Base-by-base conservation (phyloP, 2,113 vertebrate species). In the Gadus macrocephalus region DNA sequence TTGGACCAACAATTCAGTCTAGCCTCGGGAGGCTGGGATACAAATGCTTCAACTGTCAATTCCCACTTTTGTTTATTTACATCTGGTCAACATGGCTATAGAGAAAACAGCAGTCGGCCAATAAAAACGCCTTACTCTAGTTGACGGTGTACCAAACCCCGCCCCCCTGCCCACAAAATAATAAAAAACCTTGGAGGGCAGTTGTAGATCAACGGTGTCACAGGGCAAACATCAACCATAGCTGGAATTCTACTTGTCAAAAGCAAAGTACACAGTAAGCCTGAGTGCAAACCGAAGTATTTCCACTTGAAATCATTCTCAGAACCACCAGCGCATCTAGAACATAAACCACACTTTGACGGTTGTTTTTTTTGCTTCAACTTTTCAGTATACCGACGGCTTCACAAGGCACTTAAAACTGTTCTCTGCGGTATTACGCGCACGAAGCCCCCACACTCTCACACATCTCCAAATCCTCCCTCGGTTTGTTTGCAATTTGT, bases 351-450 rank as follows among this genome's bases (percentile, higher is more conserved):
- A 80, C 60, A 61, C 5, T n/a, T 61, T 67, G 66, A 71, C 75
- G 67, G 56, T 68, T 64, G 63, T 53, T 58, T 66, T 53, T 66
- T 77, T 72, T 69, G 65, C 22, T 74, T 72, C 63, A 38, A 59
- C 4, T 72, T 6, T 2, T 22, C 49, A 62, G 69, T 72, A 80
- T 64, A 49, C 67, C 3, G n/a, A 76, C 67, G 64, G 68, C 73
- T 82, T 82, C 15, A 61, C 74, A 78, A 88, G 86, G 88, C 85
- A 87, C 88, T 88, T 89, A 0, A 69, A 76, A 66, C 78, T 19
- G 4, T 35, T 35, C 4, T 35, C 31, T 35, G 31, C 6, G 31
- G 31, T 35, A 35, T 35, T 35, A 35, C 31, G 31, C 5, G 31
- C 31, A 35, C 31, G 31, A 4, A 35, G 31, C 31, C 1, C 31